phyloP scores from a whole-genome alignment of 2,888 invertebrate genomes.

The Entomobrya multifasciata region DNA sequence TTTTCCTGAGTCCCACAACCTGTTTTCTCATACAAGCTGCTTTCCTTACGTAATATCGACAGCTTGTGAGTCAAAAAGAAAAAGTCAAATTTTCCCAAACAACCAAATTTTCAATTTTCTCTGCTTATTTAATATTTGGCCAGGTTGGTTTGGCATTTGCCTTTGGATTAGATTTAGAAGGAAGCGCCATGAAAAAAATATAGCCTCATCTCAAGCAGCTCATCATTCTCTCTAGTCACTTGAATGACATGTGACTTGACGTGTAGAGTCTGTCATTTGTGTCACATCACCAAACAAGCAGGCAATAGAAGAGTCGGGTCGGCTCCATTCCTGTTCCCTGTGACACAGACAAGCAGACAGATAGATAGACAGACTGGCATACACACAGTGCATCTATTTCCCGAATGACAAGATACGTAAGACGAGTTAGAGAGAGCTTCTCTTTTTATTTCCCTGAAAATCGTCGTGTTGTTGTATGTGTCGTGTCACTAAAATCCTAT shows the following conservation, averaged over 20 bases:
- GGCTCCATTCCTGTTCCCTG: not conserved
- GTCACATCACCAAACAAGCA: constrained; percentile 31
- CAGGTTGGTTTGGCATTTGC: constrained; percentile 7
- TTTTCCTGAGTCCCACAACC: too few species aligned
- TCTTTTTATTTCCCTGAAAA: not conserved
- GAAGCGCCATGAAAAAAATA: not conserved
- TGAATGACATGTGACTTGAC: constrained; percentile 40
- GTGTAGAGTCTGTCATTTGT: constrained; percentile 28
- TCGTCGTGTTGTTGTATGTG: not conserved
- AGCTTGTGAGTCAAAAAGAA: too few species aligned
- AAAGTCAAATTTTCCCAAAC: too few species aligned
- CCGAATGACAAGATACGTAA: constrained; percentile 12
- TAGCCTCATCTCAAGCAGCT: constrained; percentile 5
- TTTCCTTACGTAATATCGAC: too few species aligned
- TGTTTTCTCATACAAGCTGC: too few species aligned
- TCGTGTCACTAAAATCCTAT: constrained; percentile 2
- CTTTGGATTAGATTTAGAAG: not conserved
- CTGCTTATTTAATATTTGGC: too few species aligned
- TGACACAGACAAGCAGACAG: not conserved
- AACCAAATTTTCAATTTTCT: too few species aligned
- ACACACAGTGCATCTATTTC: constrained; percentile 17
- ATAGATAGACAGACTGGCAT: not conserved
- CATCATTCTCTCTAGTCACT: constrained; percentile 22
- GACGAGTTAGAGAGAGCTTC: too few species aligned
- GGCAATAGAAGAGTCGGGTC: not conserved